Evolutionary conservation across 1,140 invertebrate species (phyloP), one percentile per base, ranked within the genome.

Genomic region (Centruroides sculpturatus): DNA sequence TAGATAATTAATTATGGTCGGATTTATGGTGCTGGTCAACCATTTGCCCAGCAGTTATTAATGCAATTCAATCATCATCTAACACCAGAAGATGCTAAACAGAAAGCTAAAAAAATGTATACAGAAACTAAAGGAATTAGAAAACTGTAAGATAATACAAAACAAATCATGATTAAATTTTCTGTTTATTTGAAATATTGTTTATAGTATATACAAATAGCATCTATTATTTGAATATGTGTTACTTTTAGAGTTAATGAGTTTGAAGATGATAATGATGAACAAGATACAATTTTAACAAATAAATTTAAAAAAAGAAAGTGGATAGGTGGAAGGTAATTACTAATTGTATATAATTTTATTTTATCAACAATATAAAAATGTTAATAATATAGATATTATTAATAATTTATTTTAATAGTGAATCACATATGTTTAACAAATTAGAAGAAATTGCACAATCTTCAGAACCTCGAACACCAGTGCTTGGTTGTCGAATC

Each of bases 391-490:
- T 23, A 23, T 23, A 23, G 23, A 23, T 6, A 41, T 41, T 41
- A 41, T 41, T 41, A 41, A 41, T 41, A 6, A 41, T 41, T 41
- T 41, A 41, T 41, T 57, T 35, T 56, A 48, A 48, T 11, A 90
- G 87, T 8, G 96, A 98, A 75, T 98, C 94, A 0, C 83, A 85
- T 0, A 98, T 98, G 89, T 99, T 99, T 75, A 99, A 99, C 74
- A 85, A 86, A 49, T 74, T 99, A 13, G 95, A 98, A 78, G 81
- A 87, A 66, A 95, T 98, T 57, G 93, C 94, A 0, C 81, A 79
- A 66, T 77, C 74, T 34, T 59, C 71, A 3, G 63, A 78, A n/a
- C 90, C 92, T 1, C 69, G 71, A 4, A 98, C 93, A 0, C 92
- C 92, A 4, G 89, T 96, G 69, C 76, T 97, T 11, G 76, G 78